These are phyloP conservation scores for Mesoligia furuncula DNA, from an alignment of 2,888 invertebrate genomes.

Conservation along the genomic window DNA sequence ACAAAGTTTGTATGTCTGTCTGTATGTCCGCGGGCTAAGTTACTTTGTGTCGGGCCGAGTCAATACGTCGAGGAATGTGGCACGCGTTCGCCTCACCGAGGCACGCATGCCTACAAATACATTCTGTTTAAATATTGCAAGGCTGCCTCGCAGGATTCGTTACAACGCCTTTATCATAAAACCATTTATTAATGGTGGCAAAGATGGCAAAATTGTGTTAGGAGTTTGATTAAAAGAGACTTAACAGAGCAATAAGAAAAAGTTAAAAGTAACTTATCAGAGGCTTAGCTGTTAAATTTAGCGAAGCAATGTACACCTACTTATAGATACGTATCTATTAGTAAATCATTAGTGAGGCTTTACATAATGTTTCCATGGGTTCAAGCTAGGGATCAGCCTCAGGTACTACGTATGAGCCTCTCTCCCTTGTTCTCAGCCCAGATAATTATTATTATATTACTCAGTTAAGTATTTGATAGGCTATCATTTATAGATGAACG, in stretches of 20 bases:
- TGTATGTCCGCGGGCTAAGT: constrained; percentile 67
- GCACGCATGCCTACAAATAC: constrained; percentile 68
- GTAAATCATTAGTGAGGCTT: background rate
- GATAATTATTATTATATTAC: background rate
- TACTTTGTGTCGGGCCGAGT: constrained; percentile 81
- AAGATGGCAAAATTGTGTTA: background rate
- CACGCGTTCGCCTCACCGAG: constrained; percentile 74
- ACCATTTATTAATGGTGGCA: constrained; percentile 29
- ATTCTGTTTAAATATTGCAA: constrained; percentile 66
- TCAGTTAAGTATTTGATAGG: background rate
- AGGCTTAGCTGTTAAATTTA: background rate
- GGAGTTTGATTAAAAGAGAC: background rate
- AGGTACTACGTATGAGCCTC: background rate
- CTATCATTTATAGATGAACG: background rate
- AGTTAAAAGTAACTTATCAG: background rate
- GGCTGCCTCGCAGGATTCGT: constrained; percentile 53
- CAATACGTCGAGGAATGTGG: constrained; percentile 85
- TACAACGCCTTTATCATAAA: constrained; percentile 52
- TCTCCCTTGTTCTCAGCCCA: background rate
- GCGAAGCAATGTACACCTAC: background rate
- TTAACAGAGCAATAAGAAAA: background rate
- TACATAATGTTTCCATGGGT: background rate
- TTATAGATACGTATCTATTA: background rate
- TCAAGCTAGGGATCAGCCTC: background rate
- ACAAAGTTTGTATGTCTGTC: constrained; percentile 51